Percentiles rank a stretch among this genome's conserved stretches.
These are phyloP conservation scores for Morpho achilles DNA, from an alignment of 2,888 invertebrate species.

Conservation along the genomic window DNA sequence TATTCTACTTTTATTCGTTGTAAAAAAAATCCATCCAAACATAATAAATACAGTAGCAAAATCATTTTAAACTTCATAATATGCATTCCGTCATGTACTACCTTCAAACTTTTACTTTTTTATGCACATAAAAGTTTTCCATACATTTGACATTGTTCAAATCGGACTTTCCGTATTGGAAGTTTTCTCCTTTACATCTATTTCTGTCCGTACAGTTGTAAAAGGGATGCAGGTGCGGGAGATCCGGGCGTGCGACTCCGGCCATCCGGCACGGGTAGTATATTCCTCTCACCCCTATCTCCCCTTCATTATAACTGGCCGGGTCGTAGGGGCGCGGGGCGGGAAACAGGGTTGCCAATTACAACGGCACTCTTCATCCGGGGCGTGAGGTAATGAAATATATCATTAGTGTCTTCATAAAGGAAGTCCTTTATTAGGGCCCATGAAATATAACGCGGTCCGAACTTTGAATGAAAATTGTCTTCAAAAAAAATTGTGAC, in stretches of 20 bases:
- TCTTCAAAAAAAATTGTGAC: not conserved
- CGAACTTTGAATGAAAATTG: constrained; percentile 1
- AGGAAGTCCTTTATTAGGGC: constrained; percentile 25
- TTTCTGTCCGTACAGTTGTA: constrained; percentile 27
- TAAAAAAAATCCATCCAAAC: too few species aligned
- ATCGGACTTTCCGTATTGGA: constrained; percentile 21
- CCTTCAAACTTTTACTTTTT: constrained; percentile 8
- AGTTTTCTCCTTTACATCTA: constrained; percentile 24
- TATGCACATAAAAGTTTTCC: constrained; percentile 13
- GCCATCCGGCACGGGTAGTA: constrained; percentile 52
- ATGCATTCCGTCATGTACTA: constrained; percentile 10
- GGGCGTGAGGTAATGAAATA: constrained; percentile 31
- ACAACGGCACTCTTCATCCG: constrained; percentile 26
- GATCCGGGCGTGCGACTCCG: constrained; percentile 42
- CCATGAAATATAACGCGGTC: constrained; percentile 10
- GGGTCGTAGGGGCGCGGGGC: constrained; percentile 68
- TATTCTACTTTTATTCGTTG: too few species aligned
- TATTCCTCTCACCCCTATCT: constrained; percentile 55
- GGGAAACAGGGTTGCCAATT: constrained; percentile 47
- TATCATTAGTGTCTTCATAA: constrained; percentile 27
- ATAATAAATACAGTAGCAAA: too few species aligned
- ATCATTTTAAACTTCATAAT: too few species aligned
- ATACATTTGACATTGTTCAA: constrained; percentile 20
- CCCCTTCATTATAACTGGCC: constrained; percentile 58
- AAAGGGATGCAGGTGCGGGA: constrained; percentile 32